Evolutionary conservation across 2,797 vertebrate species (phyloP), one percentile per base, ranked within the genome.

Genomic region (Scleropages formosus): DNA sequence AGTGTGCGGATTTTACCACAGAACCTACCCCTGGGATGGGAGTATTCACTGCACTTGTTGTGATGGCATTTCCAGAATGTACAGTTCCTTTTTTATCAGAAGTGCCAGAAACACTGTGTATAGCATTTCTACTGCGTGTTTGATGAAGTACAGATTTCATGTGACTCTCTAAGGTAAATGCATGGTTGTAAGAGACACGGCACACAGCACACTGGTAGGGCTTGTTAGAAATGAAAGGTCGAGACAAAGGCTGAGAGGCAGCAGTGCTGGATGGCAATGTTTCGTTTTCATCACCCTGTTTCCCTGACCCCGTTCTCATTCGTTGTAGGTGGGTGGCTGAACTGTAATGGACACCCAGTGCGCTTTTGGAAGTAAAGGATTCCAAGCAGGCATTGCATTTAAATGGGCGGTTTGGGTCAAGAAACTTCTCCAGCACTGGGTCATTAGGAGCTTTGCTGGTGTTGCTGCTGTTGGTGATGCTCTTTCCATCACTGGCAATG

Each of bases 181-280:
- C 95, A 82, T 96, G 96, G 88, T 96, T 97, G 88, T 97, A 97
- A 26, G 96, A 96, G 76, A 97, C 95, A 31, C 94, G 89, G 88
- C 96, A 97, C 56, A 94, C 85, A 0, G 94, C 93, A 83, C 95
- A 97, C 87, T 96, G 95, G 84, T 96, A 97, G 74, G 95, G 96
- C 86, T 97, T 97, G 88, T 93, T 92, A 58, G 92, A 91, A 81
- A 92, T 77, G 78, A 89, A 94, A 70, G 92, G 92, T 79, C 92
- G 89, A 78, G 89, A 76, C 64, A 88, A 75, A 74, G 87, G 86
- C 31, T 62, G 46, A 49, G 75, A 46, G 58, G 67, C 75, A 3
- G 20, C 13, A 4, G 58, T 9, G 44, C 44, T 44, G 44, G 74
- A 22, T 68, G 84, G 22, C 26, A 81, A 82, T 44, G 78, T 47